Evolutionary conservation across 2,113 vertebrate genomes (phyloP).

Genomic region (Dipodomys stephensi): DNA sequence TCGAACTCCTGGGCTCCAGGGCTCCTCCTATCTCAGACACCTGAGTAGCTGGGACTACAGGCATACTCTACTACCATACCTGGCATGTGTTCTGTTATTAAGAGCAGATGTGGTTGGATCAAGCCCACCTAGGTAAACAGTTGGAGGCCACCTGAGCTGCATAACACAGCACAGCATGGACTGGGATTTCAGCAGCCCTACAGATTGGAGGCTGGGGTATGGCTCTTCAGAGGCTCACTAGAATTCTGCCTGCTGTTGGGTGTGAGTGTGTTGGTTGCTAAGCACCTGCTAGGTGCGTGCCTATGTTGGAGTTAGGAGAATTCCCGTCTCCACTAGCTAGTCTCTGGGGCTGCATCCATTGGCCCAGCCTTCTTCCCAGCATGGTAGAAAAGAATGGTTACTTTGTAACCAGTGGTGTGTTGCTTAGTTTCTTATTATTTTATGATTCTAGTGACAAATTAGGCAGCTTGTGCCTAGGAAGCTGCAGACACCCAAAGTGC

Average conservation of each 20-base stretch:
- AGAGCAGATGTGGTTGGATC: background rate
- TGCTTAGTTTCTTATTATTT: too few species aligned
- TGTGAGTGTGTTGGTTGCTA: too few species aligned
- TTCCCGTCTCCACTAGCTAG: background rate
- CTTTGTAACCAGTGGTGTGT: too few species aligned
- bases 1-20: background rate
- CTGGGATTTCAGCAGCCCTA: accelerated
- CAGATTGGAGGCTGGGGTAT: background rate
- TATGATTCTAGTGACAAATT: background rate
- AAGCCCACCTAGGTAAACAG: background rate
- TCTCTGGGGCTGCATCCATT: background rate
- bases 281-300: background rate
- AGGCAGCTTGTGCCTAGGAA: background rate
- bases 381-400: background rate
- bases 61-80: too few species aligned
- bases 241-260: background rate
- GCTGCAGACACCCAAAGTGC: background rate
- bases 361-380: background rate
- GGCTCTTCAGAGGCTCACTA: too few species aligned
- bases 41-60: background rate
- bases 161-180: background rate
- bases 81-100: background rate
- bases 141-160: background rate
- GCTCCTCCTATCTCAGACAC: background rate
- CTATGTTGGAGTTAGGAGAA: accelerated